These are phyloP conservation scores for Halocaridina rubra DNA, from an alignment of 2,888 invertebrate genomes.

Conservation along the genomic window DNA sequence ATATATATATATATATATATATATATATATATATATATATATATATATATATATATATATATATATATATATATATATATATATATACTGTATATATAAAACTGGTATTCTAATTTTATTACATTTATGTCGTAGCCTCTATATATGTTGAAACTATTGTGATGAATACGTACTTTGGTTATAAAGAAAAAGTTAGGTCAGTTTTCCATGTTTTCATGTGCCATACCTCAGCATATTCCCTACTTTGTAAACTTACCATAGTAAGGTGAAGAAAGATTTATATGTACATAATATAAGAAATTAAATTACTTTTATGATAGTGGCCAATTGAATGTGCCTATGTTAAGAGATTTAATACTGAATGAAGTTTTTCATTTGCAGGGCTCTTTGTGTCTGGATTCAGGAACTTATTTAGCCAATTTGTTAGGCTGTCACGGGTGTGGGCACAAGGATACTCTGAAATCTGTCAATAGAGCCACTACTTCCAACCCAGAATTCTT, in stretches of 20 bases:
- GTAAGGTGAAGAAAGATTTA: neutral
- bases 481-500: neutral
- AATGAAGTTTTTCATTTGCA: neutral
- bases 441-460: slow-evolving; percentile 11
- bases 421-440: slow-evolving; percentile 42
- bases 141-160: too few species aligned
- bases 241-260: neutral
- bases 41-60: too few species aligned
- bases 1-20: too few species aligned
- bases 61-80: too few species aligned
- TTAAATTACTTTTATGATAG: neutral
- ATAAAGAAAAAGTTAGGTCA: neutral
- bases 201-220: neutral
- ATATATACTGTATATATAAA: too few species aligned
- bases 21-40: too few species aligned
- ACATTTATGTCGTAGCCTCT: too few species aligned
- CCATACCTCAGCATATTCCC: neutral
- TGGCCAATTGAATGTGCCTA: too few species aligned
- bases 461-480: slow-evolving; percentile 5
- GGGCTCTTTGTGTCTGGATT: slow-evolving; percentile 62
- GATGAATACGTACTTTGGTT: too few species aligned
- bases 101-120: too few species aligned
- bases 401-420: slow-evolving; percentile 59
- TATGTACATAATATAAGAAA: neutral
- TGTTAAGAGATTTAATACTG: too few species aligned